These are phyloP conservation scores for Percopsis omiscomaycus DNA, from an alignment of 2,797 vertebrate genomes.

Conservation along the genomic window DNA sequence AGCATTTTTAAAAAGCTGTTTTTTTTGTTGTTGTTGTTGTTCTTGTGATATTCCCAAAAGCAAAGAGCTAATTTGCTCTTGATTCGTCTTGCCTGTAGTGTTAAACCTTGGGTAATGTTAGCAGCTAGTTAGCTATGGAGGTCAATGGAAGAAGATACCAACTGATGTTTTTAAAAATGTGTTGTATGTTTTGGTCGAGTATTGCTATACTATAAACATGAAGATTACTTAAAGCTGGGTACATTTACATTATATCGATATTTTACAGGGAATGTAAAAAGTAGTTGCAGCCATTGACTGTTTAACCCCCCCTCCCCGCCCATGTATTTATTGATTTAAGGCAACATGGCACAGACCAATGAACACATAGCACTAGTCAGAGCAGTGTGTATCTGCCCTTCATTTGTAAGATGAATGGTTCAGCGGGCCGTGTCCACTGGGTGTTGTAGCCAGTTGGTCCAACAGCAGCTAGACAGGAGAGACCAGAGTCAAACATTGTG, in stretches of 20 bases:
- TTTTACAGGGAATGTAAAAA: slow-evolving; percentile 3
- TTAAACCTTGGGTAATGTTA: neutral
- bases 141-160: neutral
- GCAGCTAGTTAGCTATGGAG: neutral
- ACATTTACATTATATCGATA: slow-evolving; percentile 2
- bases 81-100: slow-evolving; percentile 6
- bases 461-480: slow-evolving; percentile 50
- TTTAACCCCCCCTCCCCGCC: neutral
- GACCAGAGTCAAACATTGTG: slow-evolving; percentile 46
- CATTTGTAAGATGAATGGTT: slow-evolving; percentile 58
- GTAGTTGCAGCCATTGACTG: neutral
- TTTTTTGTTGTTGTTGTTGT: no score
- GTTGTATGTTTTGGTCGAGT: no score
- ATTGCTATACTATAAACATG: neutral
- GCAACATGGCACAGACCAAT: slow-evolving; percentile 28
- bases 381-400: slow-evolving; percentile 37
- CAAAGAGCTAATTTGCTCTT: slow-evolving; percentile 42
- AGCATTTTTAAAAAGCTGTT: no score
- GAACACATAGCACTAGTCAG: slow-evolving; percentile 28
- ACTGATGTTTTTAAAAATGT: neutral
- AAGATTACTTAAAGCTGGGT: neutral
- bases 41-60: neutral
- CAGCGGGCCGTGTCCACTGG: slow-evolving; percentile 33
- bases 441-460: slow-evolving; percentile 46
- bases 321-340: slow-evolving; percentile 36